phyloP scores from a whole-genome alignment of 2,888 invertebrate species.

The Euphydryas editha region DNA sequence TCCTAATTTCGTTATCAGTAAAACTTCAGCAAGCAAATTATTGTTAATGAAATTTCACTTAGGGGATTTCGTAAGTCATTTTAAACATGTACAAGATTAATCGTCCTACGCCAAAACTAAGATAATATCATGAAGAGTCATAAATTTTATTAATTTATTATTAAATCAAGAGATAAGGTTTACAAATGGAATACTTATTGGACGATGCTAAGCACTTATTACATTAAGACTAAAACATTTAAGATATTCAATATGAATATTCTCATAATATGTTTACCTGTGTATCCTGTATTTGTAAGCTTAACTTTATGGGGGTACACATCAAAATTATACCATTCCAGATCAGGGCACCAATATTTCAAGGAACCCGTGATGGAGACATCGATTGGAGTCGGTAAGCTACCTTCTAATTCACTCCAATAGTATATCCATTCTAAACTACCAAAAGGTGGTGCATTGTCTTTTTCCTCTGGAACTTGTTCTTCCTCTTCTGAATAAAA shows the following conservation, averaged over 20 bases:
- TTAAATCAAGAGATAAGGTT: too few species aligned
- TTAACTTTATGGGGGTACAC: conserved; percentile 85
- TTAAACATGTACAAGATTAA: too few species aligned
- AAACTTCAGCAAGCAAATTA: too few species aligned
- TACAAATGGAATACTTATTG: too few species aligned
- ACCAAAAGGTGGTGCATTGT: conserved; percentile 55
- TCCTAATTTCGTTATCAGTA: too few species aligned
- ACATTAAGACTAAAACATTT: too few species aligned
- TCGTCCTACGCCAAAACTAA: too few species aligned
- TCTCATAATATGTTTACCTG: conserved; percentile 67
- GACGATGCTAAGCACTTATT: too few species aligned
- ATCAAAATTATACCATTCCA: conserved; percentile 84
- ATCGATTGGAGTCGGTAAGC: conserved; percentile 67
- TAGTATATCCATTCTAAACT: conserved; percentile 67
- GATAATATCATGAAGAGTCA: too few species aligned
- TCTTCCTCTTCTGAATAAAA: conserved; percentile 51
- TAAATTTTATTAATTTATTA: too few species aligned
- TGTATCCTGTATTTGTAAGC: conserved; percentile 87
- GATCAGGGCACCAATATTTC: conserved; percentile 67
- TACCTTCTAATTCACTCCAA: conserved; percentile 63
- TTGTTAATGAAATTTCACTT: too few species aligned
- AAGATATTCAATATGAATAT: not conserved
- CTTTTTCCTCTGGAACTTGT: conserved; percentile 45
- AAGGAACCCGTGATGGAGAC: conserved; percentile 70
- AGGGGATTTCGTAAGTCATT: too few species aligned